Evolutionary conservation across 2,888 invertebrate species (phyloP), one percentile per base, ranked within the genome.

Genomic region (Sylvicola cinctus): DNA sequence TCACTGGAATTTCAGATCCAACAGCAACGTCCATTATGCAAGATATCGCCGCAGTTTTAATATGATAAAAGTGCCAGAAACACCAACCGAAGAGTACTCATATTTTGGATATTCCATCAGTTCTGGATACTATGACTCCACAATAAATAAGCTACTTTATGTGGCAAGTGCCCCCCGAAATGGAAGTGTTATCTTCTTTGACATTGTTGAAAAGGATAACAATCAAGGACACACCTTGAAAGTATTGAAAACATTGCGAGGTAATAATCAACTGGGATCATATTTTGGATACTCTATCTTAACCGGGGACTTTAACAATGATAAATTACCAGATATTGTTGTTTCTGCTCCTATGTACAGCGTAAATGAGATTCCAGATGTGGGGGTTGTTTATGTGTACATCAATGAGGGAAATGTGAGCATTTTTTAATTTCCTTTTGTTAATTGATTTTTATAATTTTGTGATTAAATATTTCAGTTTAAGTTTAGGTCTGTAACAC

Each of bases 271-370:
- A 41, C 51, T 66, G 36, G 74, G 74, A 1, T 70, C 70, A 45
- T 74, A 72, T 48, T 77, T 72, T 45, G 76, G 76, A 1, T 64
- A 67, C 15, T 49, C 68, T 3, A 44, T 77, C 8, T 50, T 68
- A 12, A 64, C 66, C 3, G 66, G 66, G 30, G 74, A 76, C 49
- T 47, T 75, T 6, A 71, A 73, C 46, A 60, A 58, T 2, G 75
- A 76, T 46, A 62, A 60, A 0, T 56, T 58, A 10, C 65, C 69
- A 39, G 77, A 76, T 44, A 50, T 76, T 5, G 54, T 74, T 10
- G 63, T 77, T 4, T 70, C 72, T 1, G 72, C 75, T 1, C 76
- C 77, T 1, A 50, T 52, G 16, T 43, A 54, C 35, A 44, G 49
- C 7, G 39, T 48, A 8, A 7, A 4, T n/a, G 51, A 52, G 16